phyloP scores from a whole-genome alignment of 2,113 vertebrate genomes.

The Syngnathus typhle region DNA sequence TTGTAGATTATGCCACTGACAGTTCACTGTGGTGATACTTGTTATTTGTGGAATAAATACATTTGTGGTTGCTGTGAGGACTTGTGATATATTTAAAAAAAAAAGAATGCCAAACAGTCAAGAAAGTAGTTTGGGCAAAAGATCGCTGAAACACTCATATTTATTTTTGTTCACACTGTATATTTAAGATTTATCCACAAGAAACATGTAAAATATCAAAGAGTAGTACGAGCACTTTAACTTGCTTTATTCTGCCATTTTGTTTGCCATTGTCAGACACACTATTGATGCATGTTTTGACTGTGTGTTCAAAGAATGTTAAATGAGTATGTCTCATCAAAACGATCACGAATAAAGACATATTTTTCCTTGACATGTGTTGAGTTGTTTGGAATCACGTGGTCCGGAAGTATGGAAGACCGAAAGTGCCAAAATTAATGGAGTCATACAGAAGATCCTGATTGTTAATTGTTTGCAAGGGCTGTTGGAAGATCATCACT shows the following conservation, averaged over 20 bases:
- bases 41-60: background rate
- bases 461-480: background rate
- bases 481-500: background rate
- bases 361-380: conserved; percentile 8
- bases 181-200: conserved; percentile 26
- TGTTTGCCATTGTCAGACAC: conserved; percentile 31
- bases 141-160: conserved; percentile 14
- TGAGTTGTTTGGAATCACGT: background rate
- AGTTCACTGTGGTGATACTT: conserved; percentile 18
- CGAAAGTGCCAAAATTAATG: too few species aligned
- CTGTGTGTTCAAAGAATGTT: conserved; percentile 27
- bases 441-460: background rate
- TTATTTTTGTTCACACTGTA: conserved; percentile 19
- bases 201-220: conserved; percentile 23
- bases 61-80: conserved; percentile 9
- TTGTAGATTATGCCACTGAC: conserved; percentile 20
- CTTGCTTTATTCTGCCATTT: conserved; percentile 32
- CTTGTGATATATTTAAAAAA: conserved; percentile 16
- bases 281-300: conserved; percentile 50
- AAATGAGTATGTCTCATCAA: background rate
- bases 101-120: conserved; percentile 22
- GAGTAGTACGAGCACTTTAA: conserved; percentile 11
- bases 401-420: too few species aligned
- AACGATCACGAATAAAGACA: conserved; percentile 8
- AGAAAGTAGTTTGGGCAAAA: conserved; percentile 20